Evolutionary conservation across 1,140 invertebrate genomes (phyloP).

Genomic region (Charaxes varanes): DNA sequence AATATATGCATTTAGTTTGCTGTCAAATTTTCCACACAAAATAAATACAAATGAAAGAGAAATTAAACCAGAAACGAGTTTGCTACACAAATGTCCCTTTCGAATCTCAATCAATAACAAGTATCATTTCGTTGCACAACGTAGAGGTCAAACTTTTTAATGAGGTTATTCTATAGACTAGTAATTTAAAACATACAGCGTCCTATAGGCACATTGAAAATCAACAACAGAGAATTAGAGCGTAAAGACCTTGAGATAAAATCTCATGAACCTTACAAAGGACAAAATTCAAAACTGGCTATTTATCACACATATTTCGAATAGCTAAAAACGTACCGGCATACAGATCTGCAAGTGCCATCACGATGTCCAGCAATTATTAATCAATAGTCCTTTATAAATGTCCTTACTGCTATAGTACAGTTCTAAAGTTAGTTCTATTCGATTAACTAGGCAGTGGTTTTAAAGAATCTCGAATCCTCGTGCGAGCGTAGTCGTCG

Average conservation of each 20-base stretch:
- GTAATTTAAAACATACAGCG: too few relatives aligned
- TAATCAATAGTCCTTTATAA: slow-evolving; percentile 36
- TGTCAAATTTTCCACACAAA: too few relatives aligned
- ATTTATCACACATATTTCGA: slow-evolving; percentile 22
- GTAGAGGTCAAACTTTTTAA: background rate
- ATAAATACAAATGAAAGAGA: too few relatives aligned
- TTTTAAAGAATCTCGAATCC: slow-evolving; percentile 50
- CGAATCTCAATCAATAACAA: too few relatives aligned
- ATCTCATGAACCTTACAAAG: slow-evolving; percentile 25
- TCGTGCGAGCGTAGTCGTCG: slow-evolving; percentile 62
- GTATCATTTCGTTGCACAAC: too few relatives aligned
- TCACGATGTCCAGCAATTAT: slow-evolving; percentile 46
- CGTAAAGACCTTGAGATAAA: slow-evolving; percentile 45
- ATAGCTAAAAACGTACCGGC: slow-evolving; percentile 48
- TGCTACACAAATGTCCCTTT: too few relatives aligned
- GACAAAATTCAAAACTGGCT: slow-evolving; percentile 26
- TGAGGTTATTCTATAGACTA: too few relatives aligned
- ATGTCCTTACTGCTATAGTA: slow-evolving; percentile 35
- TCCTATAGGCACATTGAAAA: background rate
- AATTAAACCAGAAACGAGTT: background rate
- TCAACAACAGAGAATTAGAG: slow-evolving; percentile 30
- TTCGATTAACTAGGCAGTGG: slow-evolving; percentile 59
- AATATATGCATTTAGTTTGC: too few relatives aligned
- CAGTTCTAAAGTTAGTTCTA: slow-evolving; percentile 43
- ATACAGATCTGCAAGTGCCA: slow-evolving; percentile 65